phyloP scores from a whole-genome alignment of 2,113 vertebrate genomes.

The Zootoca vivipara region DNA sequence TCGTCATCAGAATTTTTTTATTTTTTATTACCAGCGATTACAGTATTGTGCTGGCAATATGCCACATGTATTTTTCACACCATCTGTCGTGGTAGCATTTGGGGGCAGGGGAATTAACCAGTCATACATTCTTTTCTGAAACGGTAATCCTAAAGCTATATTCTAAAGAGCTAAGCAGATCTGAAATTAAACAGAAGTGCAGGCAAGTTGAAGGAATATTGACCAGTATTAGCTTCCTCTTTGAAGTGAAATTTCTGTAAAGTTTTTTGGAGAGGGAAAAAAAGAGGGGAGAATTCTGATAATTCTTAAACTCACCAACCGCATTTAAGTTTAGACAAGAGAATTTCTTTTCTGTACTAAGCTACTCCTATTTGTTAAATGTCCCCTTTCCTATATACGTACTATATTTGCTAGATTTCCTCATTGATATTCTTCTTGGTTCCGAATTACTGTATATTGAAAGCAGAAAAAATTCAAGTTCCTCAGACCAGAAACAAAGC shows the following conservation, averaged over 20 bases:
- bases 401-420: not conserved
- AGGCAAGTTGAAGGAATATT: slow-evolving; percentile 4
- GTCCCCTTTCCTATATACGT: not conserved
- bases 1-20: not conserved
- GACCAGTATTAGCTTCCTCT: not conserved
- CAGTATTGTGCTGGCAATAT: not conserved
- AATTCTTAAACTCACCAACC: not conserved
- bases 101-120: not conserved
- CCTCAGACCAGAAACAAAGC: not conserved
- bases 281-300: not conserved
- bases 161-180: not conserved
- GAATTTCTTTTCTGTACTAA: not conserved
- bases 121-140: slow-evolving; percentile 12
- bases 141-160: not conserved
- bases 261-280: not conserved
- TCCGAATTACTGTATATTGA: not conserved
- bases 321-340: not conserved
- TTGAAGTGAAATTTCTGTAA: not conserved
- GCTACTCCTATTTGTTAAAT: not conserved
- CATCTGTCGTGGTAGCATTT: not conserved
- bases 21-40: not conserved
- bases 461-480: not conserved
- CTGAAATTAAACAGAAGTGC: slow-evolving; percentile 15
- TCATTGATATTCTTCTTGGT: not conserved
- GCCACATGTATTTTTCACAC: not conserved